Evolutionary conservation across 2,888 invertebrate species (phyloP).

Genomic region (Girardia tigrina): DNA sequence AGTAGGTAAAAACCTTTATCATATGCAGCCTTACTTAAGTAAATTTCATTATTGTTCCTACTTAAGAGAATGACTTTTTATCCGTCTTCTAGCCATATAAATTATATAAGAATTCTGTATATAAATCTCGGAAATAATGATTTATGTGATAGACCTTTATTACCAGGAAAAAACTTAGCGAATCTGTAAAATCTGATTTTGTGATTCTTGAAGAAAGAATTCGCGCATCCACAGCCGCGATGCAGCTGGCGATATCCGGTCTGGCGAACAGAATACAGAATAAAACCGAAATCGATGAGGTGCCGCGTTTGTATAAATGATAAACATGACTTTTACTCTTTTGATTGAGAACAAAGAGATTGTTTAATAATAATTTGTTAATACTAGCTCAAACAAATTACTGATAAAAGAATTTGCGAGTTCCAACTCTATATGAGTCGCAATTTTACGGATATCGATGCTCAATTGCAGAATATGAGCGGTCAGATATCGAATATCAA

Average conservation of each 20-base stretch:
- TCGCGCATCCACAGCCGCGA: not conserved
- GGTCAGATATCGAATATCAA: not conserved
- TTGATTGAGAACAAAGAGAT: too few relatives aligned
- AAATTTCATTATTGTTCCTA: too few relatives aligned
- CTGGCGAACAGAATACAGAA: not conserved
- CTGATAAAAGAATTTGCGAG: conserved; percentile 3
- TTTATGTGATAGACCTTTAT: too few relatives aligned
- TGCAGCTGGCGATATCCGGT: not conserved
- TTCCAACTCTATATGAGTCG: conserved; percentile 8
- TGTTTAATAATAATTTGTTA: too few relatives aligned
- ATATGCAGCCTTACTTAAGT: too few relatives aligned
- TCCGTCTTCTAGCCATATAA: too few relatives aligned
- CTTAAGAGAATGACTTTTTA: too few relatives aligned
- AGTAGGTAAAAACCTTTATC: too few relatives aligned
- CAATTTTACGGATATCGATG: not conserved
- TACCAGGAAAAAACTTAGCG: not conserved
- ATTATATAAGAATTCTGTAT: too few relatives aligned
- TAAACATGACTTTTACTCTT: too few relatives aligned
- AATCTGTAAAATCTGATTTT: not conserved
- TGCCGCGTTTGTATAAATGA: too few relatives aligned
- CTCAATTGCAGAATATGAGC: not conserved
- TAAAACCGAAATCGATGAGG: not conserved
- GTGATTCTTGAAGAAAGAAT: not conserved
- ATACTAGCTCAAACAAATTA: not conserved
- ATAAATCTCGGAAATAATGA: too few relatives aligned